Evolutionary conservation across 2,888 invertebrate species (phyloP).

Genomic region (Hydrotaea cyrtoneurina): DNA sequence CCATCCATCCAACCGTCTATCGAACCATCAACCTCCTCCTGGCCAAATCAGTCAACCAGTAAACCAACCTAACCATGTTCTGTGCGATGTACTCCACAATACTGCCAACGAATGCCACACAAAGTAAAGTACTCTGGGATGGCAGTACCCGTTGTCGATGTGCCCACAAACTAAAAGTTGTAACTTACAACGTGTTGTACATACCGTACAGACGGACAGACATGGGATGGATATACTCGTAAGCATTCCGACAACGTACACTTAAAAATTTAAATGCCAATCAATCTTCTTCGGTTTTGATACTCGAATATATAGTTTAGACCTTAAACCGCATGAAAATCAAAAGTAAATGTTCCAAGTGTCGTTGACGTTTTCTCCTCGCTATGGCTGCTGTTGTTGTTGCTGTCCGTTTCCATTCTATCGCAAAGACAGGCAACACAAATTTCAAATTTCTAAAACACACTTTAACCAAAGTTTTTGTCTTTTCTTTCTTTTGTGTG

Average conservation of each 20-base stretch:
- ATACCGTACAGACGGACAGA: neutral
- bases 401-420: neutral
- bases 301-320: constrained; percentile 55
- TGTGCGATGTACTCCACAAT: neutral
- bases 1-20: neutral
- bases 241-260: constrained; percentile 61
- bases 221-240: constrained; percentile 29
- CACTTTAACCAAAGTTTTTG: constrained; percentile 5
- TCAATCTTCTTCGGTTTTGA: constrained; percentile 57
- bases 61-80: constrained; percentile 33
- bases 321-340: constrained; percentile 68
- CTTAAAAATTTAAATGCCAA: constrained; percentile 62
- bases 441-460: neutral
- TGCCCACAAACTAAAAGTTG: neutral
- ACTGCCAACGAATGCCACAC: neutral
- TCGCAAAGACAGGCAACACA: neutral
- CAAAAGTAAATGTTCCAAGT: constrained; percentile 59
- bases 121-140: neutral
- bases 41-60: constrained; percentile 53
- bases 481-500: neutral
- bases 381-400: neutral
- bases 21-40: neutral
- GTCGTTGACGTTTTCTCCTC: constrained; percentile 16
- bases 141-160: neutral
- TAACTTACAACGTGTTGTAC: neutral